Evolutionary conservation across 30 jellyfish, hydroid and myxozoan species (phyloP), one percentile per base, ranked within the genome.

Genomic region (Cassiopea xamachana): DNA sequence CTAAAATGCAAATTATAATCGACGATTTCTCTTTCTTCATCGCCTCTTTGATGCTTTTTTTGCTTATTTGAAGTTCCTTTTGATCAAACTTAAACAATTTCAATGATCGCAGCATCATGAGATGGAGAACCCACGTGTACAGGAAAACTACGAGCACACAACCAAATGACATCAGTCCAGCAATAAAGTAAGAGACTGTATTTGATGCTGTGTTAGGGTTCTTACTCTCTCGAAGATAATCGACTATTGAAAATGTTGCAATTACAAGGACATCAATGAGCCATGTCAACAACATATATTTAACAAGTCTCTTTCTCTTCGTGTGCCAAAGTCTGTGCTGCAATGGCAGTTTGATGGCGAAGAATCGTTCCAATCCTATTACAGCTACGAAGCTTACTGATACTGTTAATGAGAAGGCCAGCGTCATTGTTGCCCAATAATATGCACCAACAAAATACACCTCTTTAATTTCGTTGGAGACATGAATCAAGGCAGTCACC

Each of bases 11-110:
- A 44, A 74, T 81, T 3, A 58, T 43, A 2, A 84, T 73, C 27
- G 93, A 49, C 44, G 93, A 84, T 44, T 48, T 76, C 45, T 86
- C 93, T n/a, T 86, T 86, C 82, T 86, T 75, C 45, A 86, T 43
- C 1, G 93, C 93, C 1, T 74, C 59, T 48, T 60, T 59, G 46
- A 86, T 75, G 46, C 55, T 15, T 39, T 73, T 84, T 16, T 48
- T 48, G 46, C 72, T 84, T 8, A 60, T 48, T 16, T 44, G 77
- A 2, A 73, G 14, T 14, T 4, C 86, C 72, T 1, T 84, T 7
- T 55, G 50, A 48, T 84, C 92, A 15, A 71, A 73, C 6, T 73
- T 67, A 14, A 84, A 70, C 27, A 84, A 50, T 0, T 48, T 71
- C 43, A 62, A 27, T 17, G 79, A 46, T 12, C 93, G 75, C 8